Evolutionary conservation across 2,113 vertebrate species (phyloP).

Genomic region (Syngnathoides biaculeatus): DNA sequence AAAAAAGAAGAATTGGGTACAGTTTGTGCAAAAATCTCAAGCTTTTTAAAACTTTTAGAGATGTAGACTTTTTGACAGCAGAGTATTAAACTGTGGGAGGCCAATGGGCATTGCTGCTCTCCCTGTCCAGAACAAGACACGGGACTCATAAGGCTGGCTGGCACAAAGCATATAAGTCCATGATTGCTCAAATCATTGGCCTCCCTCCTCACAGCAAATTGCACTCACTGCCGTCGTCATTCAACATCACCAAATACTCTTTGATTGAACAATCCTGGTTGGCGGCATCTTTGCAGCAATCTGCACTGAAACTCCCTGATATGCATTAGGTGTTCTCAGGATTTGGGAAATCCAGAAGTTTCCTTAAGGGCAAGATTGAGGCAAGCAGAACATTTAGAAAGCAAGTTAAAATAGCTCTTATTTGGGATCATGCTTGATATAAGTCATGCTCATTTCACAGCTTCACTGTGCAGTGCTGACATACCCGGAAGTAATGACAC

Average conservation of each 20-base stretch:
- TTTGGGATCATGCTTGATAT: conserved; percentile 25
- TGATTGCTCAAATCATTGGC: conserved; percentile 22
- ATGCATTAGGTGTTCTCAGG: conserved; percentile 27
- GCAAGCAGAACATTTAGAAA: conserved; percentile 39
- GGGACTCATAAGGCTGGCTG: conserved; percentile 29
- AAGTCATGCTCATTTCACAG: background rate
- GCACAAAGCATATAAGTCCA: conserved; percentile 14
- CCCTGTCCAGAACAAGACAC: conserved; percentile 37
- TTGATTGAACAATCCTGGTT: conserved; percentile 18
- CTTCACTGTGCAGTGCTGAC: conserved; percentile 1
- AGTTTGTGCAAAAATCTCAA: conserved; percentile 21
- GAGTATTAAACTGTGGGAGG: conserved; percentile 44
- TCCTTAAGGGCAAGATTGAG: conserved; percentile 29
- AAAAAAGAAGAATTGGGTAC: conserved; percentile 12
- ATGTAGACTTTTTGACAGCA: conserved; percentile 37
- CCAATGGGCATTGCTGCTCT: conserved; percentile 34
- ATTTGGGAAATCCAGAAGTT: conserved; percentile 13
- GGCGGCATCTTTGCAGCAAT: conserved; percentile 16
- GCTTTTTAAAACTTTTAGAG: conserved; percentile 23
- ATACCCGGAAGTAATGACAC: background rate
- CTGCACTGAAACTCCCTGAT: conserved; percentile 29
- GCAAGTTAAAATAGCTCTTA: conserved; percentile 19
- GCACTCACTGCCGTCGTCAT: conserved; percentile 13
- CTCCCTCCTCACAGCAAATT: conserved; percentile 6
- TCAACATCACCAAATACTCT: conserved; percentile 21